These are phyloP conservation scores for Siniperca knerii DNA, from an alignment of 2,113 vertebrate species.

Conservation along the genomic window DNA sequence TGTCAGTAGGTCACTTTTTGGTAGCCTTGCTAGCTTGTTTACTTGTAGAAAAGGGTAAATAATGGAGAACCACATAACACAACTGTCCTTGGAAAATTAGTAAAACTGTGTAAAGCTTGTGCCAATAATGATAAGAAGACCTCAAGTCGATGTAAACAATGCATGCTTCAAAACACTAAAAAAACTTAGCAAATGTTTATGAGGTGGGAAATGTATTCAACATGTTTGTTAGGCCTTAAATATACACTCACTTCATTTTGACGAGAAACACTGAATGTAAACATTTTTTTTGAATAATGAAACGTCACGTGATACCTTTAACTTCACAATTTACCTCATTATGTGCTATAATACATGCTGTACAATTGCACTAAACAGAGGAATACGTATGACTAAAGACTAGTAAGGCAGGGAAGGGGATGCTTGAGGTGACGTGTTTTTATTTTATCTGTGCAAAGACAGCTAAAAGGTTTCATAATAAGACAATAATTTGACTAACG, in stretches of 20 bases:
- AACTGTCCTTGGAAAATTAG: too few species aligned
- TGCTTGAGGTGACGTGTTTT: too few species aligned
- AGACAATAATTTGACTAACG: too few species aligned
- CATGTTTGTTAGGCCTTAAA: neutral
- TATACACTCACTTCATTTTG: neutral
- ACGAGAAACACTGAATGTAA: neutral
- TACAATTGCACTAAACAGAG: neutral
- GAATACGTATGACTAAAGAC: too few species aligned
- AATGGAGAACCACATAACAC: too few species aligned
- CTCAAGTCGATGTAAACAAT: neutral
- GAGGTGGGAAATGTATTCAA: too few species aligned
- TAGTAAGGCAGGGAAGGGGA: too few species aligned
- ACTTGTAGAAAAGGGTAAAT: too few species aligned
- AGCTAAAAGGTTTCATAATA: too few species aligned
- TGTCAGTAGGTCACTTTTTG: too few species aligned
- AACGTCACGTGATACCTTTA: neutral
- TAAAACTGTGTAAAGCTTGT: neutral
- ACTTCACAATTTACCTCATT: neutral
- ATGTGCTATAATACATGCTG: neutral
- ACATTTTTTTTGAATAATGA: neutral
- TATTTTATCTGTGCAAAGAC: too few species aligned
- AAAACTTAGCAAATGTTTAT: neutral
- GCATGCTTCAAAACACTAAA: neutral
- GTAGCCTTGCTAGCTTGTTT: too few species aligned
- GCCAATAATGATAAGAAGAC: neutral